Percentiles rank a stretch among this genome's conserved stretches.
phyloP scores from a whole-genome alignment of 2,797 vertebrate genomes.

The Capromys pilorides region DNA sequence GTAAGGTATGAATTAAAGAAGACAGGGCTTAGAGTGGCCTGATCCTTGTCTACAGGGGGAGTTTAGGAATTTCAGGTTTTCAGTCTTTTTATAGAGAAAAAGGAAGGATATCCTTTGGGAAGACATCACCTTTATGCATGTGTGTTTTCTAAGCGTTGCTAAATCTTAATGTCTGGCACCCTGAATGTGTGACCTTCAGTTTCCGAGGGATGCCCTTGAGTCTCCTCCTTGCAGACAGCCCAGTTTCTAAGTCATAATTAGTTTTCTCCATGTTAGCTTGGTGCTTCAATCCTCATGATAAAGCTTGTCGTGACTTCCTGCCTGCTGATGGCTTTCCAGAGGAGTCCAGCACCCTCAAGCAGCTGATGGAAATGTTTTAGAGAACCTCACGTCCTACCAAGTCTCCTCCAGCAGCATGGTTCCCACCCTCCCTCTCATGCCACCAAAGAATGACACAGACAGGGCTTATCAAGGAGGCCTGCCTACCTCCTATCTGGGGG shows the following conservation, averaged over 20 bases:
- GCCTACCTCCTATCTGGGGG: neutral
- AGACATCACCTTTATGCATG: neutral
- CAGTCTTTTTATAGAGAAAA: neutral
- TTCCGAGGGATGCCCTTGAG: neutral
- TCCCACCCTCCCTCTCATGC: too few species aligned
- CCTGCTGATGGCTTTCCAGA: neutral
- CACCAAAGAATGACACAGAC: neutral
- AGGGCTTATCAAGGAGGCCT: neutral
- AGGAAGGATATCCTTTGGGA: fast-evolving
- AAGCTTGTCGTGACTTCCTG: too few species aligned
- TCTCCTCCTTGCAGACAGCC: neutral
- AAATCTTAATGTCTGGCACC: neutral
- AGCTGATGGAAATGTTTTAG: neutral
- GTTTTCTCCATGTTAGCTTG: neutral
- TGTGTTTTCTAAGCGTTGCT: fast-evolving
- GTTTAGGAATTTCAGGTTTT: neutral
- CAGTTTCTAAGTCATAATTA: neutral
- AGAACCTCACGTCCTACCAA: neutral
- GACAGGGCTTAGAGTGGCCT: neutral
- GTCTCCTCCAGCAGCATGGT: neutral
- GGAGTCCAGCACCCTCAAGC: neutral
- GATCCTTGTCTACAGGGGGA: neutral
- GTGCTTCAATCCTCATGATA: neutral
- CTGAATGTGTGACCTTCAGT: neutral
- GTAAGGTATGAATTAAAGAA: neutral